phyloP scores from a whole-genome alignment of 2,888 invertebrate genomes.

The Gymnosoma rotundatum region DNA sequence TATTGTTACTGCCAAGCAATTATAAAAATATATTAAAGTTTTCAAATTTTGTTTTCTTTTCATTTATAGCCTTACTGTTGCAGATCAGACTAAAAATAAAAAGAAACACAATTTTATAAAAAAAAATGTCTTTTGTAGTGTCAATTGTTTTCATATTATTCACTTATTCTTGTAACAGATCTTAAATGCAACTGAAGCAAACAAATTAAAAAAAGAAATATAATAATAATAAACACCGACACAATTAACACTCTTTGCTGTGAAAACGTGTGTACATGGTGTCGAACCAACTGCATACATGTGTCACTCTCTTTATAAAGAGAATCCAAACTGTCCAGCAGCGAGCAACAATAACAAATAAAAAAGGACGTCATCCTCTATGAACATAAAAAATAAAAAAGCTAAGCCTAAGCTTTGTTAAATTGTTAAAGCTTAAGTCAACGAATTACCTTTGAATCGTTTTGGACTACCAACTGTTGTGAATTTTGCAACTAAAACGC shows the following conservation, averaged over 20 bases:
- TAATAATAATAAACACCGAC: constrained; percentile 65
- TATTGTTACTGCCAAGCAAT: not conserved
- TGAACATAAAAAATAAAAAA: constrained; percentile 28
- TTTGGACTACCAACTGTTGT: constrained; percentile 51
- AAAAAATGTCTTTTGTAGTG: constrained; percentile 62
- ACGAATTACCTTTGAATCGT: constrained; percentile 63
- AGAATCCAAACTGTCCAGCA: constrained; percentile 27
- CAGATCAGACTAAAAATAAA: not conserved
- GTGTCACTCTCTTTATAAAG: constrained; percentile 78
- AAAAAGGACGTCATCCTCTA: constrained; percentile 72
- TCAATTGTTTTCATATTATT: constrained; percentile 72
- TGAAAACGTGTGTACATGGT: constrained; percentile 74
- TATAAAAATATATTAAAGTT: not conserved
- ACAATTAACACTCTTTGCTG: constrained; percentile 73
- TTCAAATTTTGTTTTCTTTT: not conserved
- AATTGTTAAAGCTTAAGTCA: constrained; percentile 63
- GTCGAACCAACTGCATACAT: constrained; percentile 82
- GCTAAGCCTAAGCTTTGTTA: constrained; percentile 46
- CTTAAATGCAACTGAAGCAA: constrained; percentile 33
- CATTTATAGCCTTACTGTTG: constrained; percentile 21
- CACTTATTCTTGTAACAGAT: constrained; percentile 59
- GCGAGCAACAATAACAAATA: constrained; percentile 23
- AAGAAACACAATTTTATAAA: not conserved
- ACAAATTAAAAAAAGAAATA: constrained; percentile 17
- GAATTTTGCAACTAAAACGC: constrained; percentile 42